A percentile compares a stretch with the other conserved stretches of the same genome.
Conservation (phyloP, 1,140 invertebrate species). For the Spodoptera litura region DNA sequence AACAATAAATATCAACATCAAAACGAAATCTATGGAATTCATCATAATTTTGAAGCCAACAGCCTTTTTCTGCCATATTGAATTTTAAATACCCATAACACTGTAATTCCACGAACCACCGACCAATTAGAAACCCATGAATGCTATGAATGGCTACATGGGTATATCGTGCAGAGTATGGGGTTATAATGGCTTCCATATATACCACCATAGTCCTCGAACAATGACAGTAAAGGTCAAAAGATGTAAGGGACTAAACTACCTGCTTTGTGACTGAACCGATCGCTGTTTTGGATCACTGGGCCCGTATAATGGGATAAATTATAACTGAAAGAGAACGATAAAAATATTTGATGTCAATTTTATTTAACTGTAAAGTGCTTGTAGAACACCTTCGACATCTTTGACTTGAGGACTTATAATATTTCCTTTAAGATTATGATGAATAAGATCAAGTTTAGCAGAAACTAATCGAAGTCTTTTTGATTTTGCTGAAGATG, state of each 20-base stretch:
- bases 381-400: no score
- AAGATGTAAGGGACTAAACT: constrained; percentile 18
- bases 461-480: no score
- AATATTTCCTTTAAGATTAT: no score
- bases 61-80: neutral
- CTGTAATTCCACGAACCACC: neutral
- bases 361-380: no score
- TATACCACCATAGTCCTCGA: neutral
- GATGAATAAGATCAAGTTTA: no score
- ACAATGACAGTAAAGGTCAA: constrained; percentile 44
- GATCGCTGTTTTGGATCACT: neutral
- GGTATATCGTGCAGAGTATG: neutral
- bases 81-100: constrained; percentile 1
- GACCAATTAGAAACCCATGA: neutral
- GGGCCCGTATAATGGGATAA: constrained; percentile 11
- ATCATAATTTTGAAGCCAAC: no score
- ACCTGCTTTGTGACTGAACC: constrained; percentile 19
- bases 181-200: constrained; percentile 26
- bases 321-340: no score
- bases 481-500: no score
- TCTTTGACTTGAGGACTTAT: no score
- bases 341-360: no score
- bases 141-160: neutral
- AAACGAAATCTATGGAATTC: neutral
- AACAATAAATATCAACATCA: neutral